These are phyloP conservation scores for Cylas formicarius DNA, from an alignment of 1,140 invertebrate species.

Conservation along the genomic window DNA sequence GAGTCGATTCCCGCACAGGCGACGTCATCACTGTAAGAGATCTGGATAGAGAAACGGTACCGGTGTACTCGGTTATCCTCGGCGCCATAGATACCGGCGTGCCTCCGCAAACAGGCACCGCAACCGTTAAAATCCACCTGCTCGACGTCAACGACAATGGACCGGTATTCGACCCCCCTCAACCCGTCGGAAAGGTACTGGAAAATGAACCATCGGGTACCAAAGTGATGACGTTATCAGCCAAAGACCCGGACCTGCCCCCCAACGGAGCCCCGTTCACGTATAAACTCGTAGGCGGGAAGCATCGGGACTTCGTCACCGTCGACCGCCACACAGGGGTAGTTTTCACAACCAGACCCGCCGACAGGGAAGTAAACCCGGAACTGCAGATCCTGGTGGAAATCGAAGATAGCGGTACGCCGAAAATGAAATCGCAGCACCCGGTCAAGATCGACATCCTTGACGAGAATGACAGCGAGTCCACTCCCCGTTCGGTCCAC, in stretches of 20 bases:
- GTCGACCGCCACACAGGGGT: constrained; percentile 74
- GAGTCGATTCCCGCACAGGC: constrained; percentile 79
- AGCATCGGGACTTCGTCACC: constrained; percentile 66
- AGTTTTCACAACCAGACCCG: constrained; percentile 66
- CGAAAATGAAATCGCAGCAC: constrained; percentile 72
- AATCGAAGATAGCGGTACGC: constrained; percentile 82
- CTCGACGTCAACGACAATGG: constrained; percentile 92
- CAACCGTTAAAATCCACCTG: constrained; percentile 68
- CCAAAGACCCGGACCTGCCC: constrained; percentile 83
- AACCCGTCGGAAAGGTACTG: constrained; percentile 59
- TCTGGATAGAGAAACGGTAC: constrained; percentile 75
- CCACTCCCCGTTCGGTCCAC: constrained; percentile 71
- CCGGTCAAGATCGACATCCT: constrained; percentile 67
- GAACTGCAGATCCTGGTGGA: constrained; percentile 69
- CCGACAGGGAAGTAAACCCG: constrained; percentile 76
- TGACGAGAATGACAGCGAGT: constrained; percentile 90
- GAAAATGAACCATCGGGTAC: constrained; percentile 85
- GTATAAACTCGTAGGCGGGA: constrained; percentile 71
- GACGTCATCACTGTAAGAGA: constrained; percentile 67
- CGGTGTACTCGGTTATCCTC: constrained; percentile 72
- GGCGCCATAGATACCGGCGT: constrained; percentile 83
- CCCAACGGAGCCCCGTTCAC: constrained; percentile 87
- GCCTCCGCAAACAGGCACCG: constrained; percentile 81
- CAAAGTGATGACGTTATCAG: constrained; percentile 74
- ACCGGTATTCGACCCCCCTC: constrained; percentile 68